Evolutionary conservation across 2,888 invertebrate species (phyloP).

Genomic region (Agonopterix heracliana): DNA sequence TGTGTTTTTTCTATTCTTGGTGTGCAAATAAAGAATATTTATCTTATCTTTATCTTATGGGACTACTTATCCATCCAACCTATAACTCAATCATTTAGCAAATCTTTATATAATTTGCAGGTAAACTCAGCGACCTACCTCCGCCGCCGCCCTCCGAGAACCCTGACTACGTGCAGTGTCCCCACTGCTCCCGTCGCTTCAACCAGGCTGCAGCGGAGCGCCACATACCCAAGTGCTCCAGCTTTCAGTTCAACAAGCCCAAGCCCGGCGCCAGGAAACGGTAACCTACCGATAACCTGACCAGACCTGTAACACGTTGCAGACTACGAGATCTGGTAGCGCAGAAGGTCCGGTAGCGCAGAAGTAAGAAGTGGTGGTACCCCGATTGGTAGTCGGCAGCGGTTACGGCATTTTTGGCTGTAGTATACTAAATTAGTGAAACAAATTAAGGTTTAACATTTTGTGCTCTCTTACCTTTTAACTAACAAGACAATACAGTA

Average conservation of each 20-base stretch:
- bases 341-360: background rate
- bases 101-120: conserved; percentile 26
- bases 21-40: too few relatives aligned
- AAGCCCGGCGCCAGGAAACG: conserved; percentile 55
- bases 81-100: too few relatives aligned
- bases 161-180: conserved; percentile 93
- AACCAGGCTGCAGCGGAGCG: conserved; percentile 89
- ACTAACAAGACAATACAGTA: background rate
- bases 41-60: too few relatives aligned
- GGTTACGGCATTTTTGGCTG: background rate
- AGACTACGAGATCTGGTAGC: background rate
- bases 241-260: conserved; percentile 87
- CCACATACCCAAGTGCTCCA: conserved; percentile 95
- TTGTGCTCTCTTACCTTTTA: background rate
- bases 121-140: conserved; percentile 88
- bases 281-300: conserved; percentile 29
- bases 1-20: too few relatives aligned
- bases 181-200: conserved; percentile 91
- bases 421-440: conserved; percentile 18
- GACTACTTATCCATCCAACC: too few relatives aligned
- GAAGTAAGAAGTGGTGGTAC: background rate
- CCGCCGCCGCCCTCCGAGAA: conserved; percentile 93
- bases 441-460: background rate
- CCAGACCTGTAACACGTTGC: background rate
- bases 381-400: background rate